phyloP scores from a whole-genome alignment of 2,888 invertebrate species.

The Scaeva pyrastri region DNA sequence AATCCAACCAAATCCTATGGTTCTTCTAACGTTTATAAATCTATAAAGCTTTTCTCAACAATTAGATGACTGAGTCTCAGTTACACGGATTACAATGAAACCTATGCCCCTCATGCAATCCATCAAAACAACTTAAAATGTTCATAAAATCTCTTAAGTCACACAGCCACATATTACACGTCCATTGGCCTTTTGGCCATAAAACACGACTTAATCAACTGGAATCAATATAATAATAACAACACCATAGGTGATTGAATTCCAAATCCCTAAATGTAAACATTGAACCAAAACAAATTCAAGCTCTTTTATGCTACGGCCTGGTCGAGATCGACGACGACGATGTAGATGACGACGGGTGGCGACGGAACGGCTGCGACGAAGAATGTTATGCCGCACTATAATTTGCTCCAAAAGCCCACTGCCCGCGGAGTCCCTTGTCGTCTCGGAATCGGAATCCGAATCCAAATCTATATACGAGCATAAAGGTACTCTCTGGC shows the following conservation, averaged over 20 bases:
- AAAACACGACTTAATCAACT: slow-evolving; percentile 42
- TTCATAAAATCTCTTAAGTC: not conserved
- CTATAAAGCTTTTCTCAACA: too few species aligned
- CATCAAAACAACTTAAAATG: slow-evolving; percentile 51
- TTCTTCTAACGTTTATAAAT: too few species aligned
- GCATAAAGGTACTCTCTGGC: not conserved
- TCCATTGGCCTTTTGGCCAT: slow-evolving; percentile 60
- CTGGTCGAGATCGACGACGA: too few species aligned
- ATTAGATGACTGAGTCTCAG: too few species aligned
- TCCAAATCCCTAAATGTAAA: slow-evolving; percentile 41
- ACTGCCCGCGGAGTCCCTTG: not conserved
- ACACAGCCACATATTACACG: slow-evolving; percentile 18
- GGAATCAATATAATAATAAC: slow-evolving; percentile 31
- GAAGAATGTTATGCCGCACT: slow-evolving; percentile 28
- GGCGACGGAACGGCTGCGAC: not conserved
- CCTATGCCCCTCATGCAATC: too few species aligned
- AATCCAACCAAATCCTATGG: too few species aligned
- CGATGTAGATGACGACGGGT: too few species aligned
- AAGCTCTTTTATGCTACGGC: slow-evolving; percentile 24
- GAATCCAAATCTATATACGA: too few species aligned
- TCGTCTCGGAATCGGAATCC: not conserved
- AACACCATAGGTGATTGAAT: slow-evolving; percentile 9
- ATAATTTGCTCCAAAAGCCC: slow-evolving; percentile 42
- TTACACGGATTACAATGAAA: too few species aligned
- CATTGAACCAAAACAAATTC: slow-evolving; percentile 26